Conservation (phyloP, 2,888 invertebrate species). For the Hesperia comma region DNA sequence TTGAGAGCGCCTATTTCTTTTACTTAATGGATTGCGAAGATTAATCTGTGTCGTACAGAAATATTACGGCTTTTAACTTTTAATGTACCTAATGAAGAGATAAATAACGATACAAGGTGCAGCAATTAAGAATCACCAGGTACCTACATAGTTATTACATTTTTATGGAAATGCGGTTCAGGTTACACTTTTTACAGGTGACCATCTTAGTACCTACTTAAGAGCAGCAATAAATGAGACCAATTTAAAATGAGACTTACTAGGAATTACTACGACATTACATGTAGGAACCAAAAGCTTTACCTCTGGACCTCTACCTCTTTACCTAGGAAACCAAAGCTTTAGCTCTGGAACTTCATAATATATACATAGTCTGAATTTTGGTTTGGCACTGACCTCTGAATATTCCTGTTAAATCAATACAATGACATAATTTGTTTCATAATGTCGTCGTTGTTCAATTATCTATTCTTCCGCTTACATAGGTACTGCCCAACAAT, state of each 20-base stretch:
- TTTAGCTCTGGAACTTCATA: too few species aligned
- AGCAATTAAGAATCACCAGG: neutral
- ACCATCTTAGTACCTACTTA: too few species aligned
- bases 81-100: constrained; percentile 22
- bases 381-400: too few species aligned
- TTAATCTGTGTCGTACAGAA: constrained; percentile 32
- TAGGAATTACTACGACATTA: too few species aligned
- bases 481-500: neutral
- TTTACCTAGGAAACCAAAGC: too few species aligned
- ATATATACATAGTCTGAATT: too few species aligned
- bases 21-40: constrained; percentile 32
- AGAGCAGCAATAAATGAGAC: too few species aligned
- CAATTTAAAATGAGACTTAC: too few species aligned
- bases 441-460: neutral
- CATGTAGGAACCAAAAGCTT: too few species aligned
- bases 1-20: constrained; percentile 30
- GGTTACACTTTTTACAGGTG: too few species aligned
- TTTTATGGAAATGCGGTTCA: too few species aligned
- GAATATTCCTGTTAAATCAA: neutral
- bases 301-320: too few species aligned
- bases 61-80: constrained; percentile 34
- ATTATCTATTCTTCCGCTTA: neutral
- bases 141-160: neutral
- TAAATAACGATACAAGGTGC: constrained; percentile 20
- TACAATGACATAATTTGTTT: neutral